Evolutionary conservation across 2,888 invertebrate species (phyloP).

Genomic region (Stomorhina lunata): DNA sequence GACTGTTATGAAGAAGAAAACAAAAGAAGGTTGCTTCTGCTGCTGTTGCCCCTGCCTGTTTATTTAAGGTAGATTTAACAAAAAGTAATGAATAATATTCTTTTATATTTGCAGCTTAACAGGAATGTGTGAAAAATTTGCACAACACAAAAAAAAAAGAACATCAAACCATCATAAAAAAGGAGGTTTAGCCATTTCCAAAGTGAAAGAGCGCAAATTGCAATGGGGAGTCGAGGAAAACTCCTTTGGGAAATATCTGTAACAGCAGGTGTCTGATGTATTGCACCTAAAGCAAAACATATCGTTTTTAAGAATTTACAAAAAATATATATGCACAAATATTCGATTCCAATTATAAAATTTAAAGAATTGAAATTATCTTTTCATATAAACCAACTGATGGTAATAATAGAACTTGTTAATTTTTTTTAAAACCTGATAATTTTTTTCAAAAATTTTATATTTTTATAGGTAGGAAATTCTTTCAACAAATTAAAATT

Average conservation of each 20-base stretch:
- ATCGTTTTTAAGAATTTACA: too few relatives aligned
- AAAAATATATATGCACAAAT: too few relatives aligned
- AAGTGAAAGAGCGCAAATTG: constrained; percentile 35
- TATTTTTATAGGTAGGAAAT: too few relatives aligned
- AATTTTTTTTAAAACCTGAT: too few relatives aligned
- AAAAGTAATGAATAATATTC: constrained; percentile 1
- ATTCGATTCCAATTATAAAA: too few relatives aligned
- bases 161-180: background rate
- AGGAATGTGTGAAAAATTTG: constrained; percentile 39
- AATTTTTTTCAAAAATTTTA: too few relatives aligned
- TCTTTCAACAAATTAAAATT: too few relatives aligned
- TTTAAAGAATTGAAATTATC: too few relatives aligned
- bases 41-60: background rate
- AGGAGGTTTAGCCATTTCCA: background rate
- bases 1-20: constrained; percentile 27
- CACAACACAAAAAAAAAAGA: background rate
- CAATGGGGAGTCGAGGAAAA: constrained; percentile 14
- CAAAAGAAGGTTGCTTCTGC: background rate
- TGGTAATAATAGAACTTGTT: too few relatives aligned
- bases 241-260: background rate
- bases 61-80: constrained; percentile 12
- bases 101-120: constrained; percentile 1
- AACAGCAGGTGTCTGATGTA: too few relatives aligned
- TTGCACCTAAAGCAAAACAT: too few relatives aligned
- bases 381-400: too few relatives aligned